A percentile compares a stretch with the other conserved stretches of the same genome.
phyloP scores from a whole-genome alignment of 2,888 invertebrate genomes.

The Athalia rosae region DNA sequence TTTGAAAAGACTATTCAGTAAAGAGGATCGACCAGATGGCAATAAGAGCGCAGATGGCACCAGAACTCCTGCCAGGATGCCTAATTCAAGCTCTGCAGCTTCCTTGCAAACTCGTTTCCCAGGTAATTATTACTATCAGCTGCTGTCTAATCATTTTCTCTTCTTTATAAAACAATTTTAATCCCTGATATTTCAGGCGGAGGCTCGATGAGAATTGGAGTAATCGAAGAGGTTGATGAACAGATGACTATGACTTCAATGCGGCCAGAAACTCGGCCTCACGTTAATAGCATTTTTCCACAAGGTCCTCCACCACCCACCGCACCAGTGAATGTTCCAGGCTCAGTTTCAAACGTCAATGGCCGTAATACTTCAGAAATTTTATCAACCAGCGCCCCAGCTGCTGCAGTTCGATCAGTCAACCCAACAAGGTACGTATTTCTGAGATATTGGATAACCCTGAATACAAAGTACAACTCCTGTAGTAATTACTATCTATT shows the following conservation, averaged over 20 bases:
- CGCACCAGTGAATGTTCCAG: constrained; percentile 80
- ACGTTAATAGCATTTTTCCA: constrained; percentile 68
- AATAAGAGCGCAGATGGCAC: constrained; percentile 66
- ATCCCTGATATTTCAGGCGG: constrained; percentile 47
- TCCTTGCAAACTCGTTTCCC: constrained; percentile 59
- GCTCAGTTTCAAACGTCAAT: constrained; percentile 52
- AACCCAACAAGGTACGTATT: constrained; percentile 1
- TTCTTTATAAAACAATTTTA: too few species aligned
- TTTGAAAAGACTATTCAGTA: constrained; percentile 84
- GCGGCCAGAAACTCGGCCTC: constrained; percentile 75
- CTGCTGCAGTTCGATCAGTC: constrained; percentile 6
- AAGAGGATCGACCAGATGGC: constrained; percentile 79
- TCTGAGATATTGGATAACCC: neutral
- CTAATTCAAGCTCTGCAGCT: constrained; percentile 64
- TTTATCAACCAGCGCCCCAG: constrained; percentile 37
- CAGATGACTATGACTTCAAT: constrained; percentile 88
- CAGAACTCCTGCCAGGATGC: constrained; percentile 75
- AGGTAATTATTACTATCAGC: constrained; percentile 79
- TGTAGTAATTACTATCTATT: neutral
- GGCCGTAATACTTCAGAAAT: constrained; percentile 55
- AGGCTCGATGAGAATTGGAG: constrained; percentile 69
- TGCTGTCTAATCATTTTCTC: constrained; percentile 59
- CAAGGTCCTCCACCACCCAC: constrained; percentile 78
- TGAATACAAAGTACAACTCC: neutral
- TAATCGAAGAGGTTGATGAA: constrained; percentile 80